These are phyloP conservation scores for Tragopan temminckii DNA, from an alignment of 2,797 vertebrate genomes.

Conservation along the genomic window DNA sequence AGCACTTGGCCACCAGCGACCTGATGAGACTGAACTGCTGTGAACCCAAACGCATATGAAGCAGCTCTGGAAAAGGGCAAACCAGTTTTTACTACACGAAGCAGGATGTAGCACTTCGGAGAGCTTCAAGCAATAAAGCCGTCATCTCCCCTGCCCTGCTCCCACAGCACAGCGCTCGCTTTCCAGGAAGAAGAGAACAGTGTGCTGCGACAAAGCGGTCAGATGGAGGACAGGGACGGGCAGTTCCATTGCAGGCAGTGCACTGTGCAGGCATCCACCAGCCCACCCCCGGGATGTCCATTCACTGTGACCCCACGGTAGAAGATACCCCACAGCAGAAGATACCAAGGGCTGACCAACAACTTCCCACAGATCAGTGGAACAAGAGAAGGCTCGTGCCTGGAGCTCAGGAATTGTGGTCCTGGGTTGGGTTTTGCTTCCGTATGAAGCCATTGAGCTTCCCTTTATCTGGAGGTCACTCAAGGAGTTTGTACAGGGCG, in stretches of 20 bases:
- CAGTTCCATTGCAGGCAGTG: neutral
- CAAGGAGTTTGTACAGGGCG: neutral
- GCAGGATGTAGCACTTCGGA: neutral
- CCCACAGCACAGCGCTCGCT: neutral
- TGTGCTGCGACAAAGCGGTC: neutral
- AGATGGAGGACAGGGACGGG: neutral
- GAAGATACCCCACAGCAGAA: neutral
- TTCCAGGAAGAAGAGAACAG: constrained; percentile 47
- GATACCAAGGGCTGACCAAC: neutral
- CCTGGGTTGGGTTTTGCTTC: neutral
- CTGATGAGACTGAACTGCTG: neutral
- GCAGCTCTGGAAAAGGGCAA: neutral
- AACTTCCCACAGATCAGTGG: neutral
- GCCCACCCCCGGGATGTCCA: neutral
- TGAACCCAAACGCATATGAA: accelerated
- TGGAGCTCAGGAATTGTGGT: neutral
- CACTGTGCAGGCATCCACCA: neutral
- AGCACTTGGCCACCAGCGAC: neutral
- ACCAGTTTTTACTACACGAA: neutral
- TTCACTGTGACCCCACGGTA: neutral
- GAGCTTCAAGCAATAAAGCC: neutral
- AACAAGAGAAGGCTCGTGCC: neutral
- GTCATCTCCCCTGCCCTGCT: neutral
- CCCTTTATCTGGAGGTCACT: neutral
- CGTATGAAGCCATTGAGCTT: neutral